Evolutionary conservation across 2,888 invertebrate species (phyloP).

Genomic region (Hirtodrosophila histrioides): DNA sequence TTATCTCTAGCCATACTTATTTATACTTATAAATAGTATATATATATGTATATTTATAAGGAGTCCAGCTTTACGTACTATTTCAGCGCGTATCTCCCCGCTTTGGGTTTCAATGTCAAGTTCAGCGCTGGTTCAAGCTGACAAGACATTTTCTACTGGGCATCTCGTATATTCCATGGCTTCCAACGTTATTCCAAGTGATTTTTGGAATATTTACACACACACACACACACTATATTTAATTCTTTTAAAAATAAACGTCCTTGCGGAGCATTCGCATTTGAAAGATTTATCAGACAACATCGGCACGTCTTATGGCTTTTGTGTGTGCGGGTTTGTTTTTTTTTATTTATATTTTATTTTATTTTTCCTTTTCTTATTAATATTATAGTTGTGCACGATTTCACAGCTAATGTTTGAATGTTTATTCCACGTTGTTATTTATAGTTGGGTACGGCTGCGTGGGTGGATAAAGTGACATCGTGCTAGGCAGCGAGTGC

Average conservation of each 20-base stretch:
- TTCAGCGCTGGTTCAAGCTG: conserved; percentile 57
- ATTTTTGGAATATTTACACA: conserved; percentile 21
- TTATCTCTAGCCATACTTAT: conserved; percentile 26
- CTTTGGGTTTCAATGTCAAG: conserved; percentile 73
- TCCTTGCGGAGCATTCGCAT: conserved; percentile 69
- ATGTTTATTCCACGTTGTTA: conserved; percentile 51
- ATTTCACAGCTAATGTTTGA: conserved; percentile 56
- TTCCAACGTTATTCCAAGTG: conserved; percentile 6
- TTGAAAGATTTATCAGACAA: conserved; percentile 42
- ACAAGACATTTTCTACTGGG: conserved; percentile 12
- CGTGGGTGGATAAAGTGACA: conserved; percentile 34
- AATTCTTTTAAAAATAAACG: conserved; percentile 68
- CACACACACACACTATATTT: conserved; percentile 14
- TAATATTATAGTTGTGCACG: conserved; percentile 54
- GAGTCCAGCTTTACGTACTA: conserved; percentile 5
- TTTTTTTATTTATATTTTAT: conserved; percentile 31
- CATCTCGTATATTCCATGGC: conserved; percentile 16
- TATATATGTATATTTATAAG: conserved; percentile 9
- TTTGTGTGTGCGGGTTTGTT: conserved; percentile 25
- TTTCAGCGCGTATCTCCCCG: conserved; percentile 45
- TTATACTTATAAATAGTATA: conserved; percentile 6
- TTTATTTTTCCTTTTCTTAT: conserved; percentile 29
- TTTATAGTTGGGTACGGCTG: conserved; percentile 53
- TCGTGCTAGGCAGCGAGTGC: background rate
- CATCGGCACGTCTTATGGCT: conserved; percentile 26